Evolutionary conservation across 2,888 invertebrate genomes (phyloP).

Genomic region (Folsomia candida): DNA sequence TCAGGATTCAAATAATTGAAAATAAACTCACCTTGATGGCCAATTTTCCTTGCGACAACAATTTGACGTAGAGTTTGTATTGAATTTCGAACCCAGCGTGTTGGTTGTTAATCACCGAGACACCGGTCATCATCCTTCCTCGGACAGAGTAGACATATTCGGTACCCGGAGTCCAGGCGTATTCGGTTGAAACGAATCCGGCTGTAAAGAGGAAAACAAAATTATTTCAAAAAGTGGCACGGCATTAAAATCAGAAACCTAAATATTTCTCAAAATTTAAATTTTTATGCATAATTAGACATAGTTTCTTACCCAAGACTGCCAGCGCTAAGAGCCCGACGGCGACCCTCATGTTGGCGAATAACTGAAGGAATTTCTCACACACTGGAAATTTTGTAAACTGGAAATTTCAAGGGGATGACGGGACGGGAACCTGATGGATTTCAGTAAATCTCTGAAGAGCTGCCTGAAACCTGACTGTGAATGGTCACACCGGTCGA

Average conservation of each 20-base stretch:
- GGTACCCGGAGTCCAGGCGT: constrained; percentile 49
- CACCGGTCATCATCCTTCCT: constrained; percentile 53
- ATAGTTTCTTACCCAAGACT: constrained; percentile 42
- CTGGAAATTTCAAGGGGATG: neutral
- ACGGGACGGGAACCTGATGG: constrained; percentile 11
- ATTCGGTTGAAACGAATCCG: constrained; percentile 42
- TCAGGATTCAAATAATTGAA: neutral
- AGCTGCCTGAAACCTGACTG: constrained; percentile 49
- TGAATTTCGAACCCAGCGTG: constrained; percentile 53
- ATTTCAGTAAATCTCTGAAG: constrained; percentile 41
- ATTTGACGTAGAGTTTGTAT: constrained; percentile 22
- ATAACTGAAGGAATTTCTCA: neutral
- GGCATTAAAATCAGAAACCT: constrained; percentile 6
- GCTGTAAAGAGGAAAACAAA: constrained; percentile 33
- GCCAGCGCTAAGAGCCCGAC: constrained; percentile 41
- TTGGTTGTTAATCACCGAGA: constrained; percentile 52
- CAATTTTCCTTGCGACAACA: constrained; percentile 21
- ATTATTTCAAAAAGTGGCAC: constrained; percentile 9
- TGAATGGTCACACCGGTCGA: constrained; percentile 12
- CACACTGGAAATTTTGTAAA: neutral
- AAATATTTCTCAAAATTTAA: constrained; percentile 12
- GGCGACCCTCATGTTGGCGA: constrained; percentile 45
- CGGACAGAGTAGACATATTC: constrained; percentile 54
- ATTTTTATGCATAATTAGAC: constrained; percentile 1
- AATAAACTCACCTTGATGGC: constrained; percentile 30